Conservation (phyloP, 2,888 invertebrate species). For the Mechanitis mazaeus region DNA sequence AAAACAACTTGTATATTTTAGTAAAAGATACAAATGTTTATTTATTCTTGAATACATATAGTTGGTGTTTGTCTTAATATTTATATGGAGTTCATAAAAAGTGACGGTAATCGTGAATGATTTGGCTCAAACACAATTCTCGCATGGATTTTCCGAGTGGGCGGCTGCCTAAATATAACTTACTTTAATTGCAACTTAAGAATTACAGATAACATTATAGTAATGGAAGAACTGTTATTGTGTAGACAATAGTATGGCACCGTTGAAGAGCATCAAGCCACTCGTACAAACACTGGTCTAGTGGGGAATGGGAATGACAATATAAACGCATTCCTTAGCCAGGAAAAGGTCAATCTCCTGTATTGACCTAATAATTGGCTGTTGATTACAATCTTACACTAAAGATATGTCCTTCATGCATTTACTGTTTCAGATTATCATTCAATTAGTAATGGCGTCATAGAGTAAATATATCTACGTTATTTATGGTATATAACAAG, state of each 20-base stretch:
- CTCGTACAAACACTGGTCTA: conserved; percentile 24
- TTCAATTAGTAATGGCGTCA: no score
- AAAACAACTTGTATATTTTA: neutral
- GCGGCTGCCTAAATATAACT: conserved; percentile 36
- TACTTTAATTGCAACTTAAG: conserved; percentile 35
- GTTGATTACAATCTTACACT: neutral
- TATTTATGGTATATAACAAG: no score
- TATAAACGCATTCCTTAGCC: conserved; percentile 50
- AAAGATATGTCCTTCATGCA: neutral
- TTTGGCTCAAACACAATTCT: conserved; percentile 33
- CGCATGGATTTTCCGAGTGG: conserved; percentile 28
- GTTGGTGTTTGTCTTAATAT: neutral
- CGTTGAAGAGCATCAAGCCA: conserved; percentile 21
- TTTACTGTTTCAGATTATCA: neutral
- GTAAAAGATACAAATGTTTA: neutral
- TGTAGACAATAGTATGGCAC: conserved; percentile 11
- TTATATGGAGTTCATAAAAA: conserved; percentile 8
- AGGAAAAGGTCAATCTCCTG: conserved; percentile 51
- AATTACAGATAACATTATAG: conserved; percentile 28
- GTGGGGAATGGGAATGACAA: conserved; percentile 51
- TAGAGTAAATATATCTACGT: no score
- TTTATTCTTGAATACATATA: conserved; percentile 5
- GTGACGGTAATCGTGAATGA: conserved; percentile 17
- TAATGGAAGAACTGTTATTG: conserved; percentile 2
- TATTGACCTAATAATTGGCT: conserved; percentile 36